Percentiles rank a stretch among this genome's conserved stretches.
Evolutionary conservation across 2,797 vertebrate species (phyloP).

Genomic region (Rhinella marina): DNA sequence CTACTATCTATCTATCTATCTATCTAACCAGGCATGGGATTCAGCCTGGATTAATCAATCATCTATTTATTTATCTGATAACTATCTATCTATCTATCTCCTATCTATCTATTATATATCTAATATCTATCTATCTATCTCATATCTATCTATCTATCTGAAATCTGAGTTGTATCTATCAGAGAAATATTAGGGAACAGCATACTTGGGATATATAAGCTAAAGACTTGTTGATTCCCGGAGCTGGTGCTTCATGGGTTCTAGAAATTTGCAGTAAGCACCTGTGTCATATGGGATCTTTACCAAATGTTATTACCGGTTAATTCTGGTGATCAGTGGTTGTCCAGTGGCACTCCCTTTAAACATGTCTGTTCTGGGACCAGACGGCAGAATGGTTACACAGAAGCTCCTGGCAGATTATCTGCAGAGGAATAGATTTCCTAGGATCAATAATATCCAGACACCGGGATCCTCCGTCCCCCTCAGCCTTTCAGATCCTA

Average conservation of each 20-base stretch:
- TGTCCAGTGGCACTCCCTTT: neutral
- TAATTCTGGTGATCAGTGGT: no score
- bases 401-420: constrained; percentile 19
- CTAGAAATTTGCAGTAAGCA: no score
- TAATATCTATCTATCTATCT: neutral
- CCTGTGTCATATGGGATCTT: no score
- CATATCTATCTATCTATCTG: neutral
- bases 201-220: no score
- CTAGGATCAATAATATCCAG: constrained; percentile 4
- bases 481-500: neutral
- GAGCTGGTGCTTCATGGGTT: no score
- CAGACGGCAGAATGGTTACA: neutral
- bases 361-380: neutral
- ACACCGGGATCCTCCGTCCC: neutral
- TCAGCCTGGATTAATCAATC: no score
- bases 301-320: no score
- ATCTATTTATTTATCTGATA: neutral
- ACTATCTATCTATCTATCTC: neutral
- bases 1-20: neutral
- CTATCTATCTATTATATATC: neutral
- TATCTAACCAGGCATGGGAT: neutral
- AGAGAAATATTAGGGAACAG: no score
- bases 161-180: neutral
- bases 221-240: no score
- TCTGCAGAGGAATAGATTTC: neutral